phyloP scores from a whole-genome alignment of 2,113 vertebrate species.

The Camelus dromedarius region DNA sequence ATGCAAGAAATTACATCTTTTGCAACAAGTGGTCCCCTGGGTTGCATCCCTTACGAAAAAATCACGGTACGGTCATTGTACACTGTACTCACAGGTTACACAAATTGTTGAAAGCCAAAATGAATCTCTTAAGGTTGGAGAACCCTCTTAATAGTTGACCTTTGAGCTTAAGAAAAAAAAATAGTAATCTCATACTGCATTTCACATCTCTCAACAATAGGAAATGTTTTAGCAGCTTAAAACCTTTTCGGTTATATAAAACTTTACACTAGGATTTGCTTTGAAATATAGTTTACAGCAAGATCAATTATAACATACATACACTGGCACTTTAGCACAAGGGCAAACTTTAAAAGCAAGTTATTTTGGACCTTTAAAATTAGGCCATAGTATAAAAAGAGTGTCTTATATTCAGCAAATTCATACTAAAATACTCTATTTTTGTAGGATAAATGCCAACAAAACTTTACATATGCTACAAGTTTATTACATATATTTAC shows the following conservation, averaged over 20 bases:
- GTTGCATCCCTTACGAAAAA: neutral
- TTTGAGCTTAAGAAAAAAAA: conserved; percentile 39
- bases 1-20: neutral
- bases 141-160: conserved; percentile 35
- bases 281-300: conserved; percentile 86
- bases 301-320: conserved; percentile 86
- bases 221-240: conserved; percentile 74
- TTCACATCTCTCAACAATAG: conserved; percentile 70
- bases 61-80: neutral
- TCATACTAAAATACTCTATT: conserved; percentile 97
- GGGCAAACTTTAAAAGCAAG: conserved; percentile 90
- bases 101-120: conserved; percentile 36
- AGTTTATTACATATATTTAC: conserved; percentile 97
- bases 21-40: neutral
- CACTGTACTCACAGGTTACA: neutral
- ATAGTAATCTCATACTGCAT: conserved; percentile 39
- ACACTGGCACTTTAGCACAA: conserved; percentile 90
- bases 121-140: neutral
- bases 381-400: conserved; percentile 88
- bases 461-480: conserved; percentile 99
- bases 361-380: conserved; percentile 88
- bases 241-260: conserved; percentile 72
- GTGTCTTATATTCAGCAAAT: conserved; percentile 96
- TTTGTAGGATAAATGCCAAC: conserved; percentile 92
- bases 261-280: conserved; percentile 83